phyloP scores from a whole-genome alignment of 2,113 vertebrate genomes.

The Rattus rattus region DNA sequence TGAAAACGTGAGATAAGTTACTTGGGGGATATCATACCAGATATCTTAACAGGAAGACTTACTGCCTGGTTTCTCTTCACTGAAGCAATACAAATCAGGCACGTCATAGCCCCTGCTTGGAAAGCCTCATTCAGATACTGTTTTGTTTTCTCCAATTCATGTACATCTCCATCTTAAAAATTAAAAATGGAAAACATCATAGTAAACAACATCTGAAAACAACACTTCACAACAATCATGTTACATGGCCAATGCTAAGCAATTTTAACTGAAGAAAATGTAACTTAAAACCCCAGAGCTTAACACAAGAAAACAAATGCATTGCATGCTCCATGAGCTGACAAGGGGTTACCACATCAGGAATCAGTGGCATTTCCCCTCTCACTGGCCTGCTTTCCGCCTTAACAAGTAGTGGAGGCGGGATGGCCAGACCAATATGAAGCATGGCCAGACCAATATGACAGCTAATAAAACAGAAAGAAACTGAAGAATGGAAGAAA shows the following conservation, averaged over 20 bases:
- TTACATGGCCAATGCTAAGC: background rate
- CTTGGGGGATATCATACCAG: background rate
- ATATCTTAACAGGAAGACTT: slow-evolving; percentile 80
- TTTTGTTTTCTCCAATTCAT: slow-evolving; percentile 91
- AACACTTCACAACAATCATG: slow-evolving; percentile 30
- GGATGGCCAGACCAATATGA: slow-evolving; percentile 9
- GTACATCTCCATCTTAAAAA: slow-evolving; percentile 91
- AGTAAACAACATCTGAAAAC: slow-evolving; percentile 63
- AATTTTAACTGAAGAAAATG: slow-evolving; percentile 51
- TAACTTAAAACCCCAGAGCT: slow-evolving; percentile 22
- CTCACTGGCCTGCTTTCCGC: background rate
- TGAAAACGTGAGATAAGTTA: background rate
- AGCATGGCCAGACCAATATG: slow-evolving; percentile 20
- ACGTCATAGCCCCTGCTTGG: slow-evolving; percentile 95
- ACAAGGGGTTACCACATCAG: background rate
- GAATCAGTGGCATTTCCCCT: background rate
- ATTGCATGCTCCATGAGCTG: background rate
- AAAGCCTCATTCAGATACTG: slow-evolving; percentile 97
- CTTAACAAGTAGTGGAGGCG: background rate
- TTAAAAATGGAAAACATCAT: slow-evolving; percentile 68
- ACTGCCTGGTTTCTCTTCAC: slow-evolving; percentile 96
- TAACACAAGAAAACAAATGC: background rate
- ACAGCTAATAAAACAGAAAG: background rate
- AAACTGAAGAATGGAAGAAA: background rate
- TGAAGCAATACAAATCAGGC: slow-evolving; percentile 97